Percentiles rank a stretch among this genome's conserved stretches.
These are phyloP conservation scores for Strigamia crassipes DNA, from an alignment of 2,888 invertebrate species.

Conservation along the genomic window DNA sequence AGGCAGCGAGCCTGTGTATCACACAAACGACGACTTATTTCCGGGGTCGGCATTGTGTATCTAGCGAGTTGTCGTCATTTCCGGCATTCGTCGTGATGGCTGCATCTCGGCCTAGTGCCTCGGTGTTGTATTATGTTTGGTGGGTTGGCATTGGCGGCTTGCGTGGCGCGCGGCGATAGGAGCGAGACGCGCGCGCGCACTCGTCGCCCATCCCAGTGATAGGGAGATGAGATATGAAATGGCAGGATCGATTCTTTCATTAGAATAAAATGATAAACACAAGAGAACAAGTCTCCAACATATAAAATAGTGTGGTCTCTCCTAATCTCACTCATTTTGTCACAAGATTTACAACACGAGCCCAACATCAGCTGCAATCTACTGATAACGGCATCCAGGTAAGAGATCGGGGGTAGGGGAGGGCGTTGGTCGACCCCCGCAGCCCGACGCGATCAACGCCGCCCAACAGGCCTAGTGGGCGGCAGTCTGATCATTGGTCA, in stretches of 20 bases:
- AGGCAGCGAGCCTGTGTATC: background rate
- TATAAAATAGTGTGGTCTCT: conserved; percentile 30
- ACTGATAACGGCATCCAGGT: conserved; percentile 27
- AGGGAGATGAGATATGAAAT: conserved; percentile 30
- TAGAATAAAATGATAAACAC: conserved; percentile 30
- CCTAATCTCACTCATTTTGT: conserved; percentile 30
- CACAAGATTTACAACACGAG: conserved; percentile 30
- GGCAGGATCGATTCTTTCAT: conserved; percentile 30
- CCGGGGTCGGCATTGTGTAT: background rate
- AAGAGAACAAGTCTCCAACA: conserved; percentile 27
- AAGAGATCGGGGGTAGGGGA: background rate
- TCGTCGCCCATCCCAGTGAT: conserved; percentile 26
- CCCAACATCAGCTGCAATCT: conserved; percentile 30
- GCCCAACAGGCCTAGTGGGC: conserved; percentile 15
- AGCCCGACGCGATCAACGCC: background rate
- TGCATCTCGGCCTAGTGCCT: background rate
- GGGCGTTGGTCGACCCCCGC: background rate
- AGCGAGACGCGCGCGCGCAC: conserved; percentile 1
- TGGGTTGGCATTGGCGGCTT: conserved; percentile 5
- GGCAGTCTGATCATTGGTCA: conserved; percentile 25
- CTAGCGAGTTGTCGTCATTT: background rate
- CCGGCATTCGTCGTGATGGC: background rate
- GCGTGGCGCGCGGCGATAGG: conserved; percentile 5
- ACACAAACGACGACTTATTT: background rate
- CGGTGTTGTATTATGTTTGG: conserved; percentile 7